Conservation (phyloP, 1,140 invertebrate genomes). For the Panagrolaimus sp. region DNA sequence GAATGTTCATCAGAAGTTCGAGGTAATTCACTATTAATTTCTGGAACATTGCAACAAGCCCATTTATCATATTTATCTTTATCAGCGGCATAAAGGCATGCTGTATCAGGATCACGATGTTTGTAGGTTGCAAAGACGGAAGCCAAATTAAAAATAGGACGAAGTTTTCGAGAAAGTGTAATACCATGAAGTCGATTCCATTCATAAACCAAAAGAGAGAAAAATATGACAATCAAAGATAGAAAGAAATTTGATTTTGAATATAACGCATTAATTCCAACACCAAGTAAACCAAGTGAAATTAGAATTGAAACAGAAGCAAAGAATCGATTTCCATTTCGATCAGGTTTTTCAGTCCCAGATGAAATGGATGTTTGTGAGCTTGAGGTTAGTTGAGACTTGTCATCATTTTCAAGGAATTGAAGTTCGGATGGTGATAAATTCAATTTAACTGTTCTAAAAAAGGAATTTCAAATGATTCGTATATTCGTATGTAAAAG, state of each 20-base stretch:
- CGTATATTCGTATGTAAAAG: background rate
- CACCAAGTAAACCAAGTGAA: background rate
- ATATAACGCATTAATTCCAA: background rate
- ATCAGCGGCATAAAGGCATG: constrained; percentile 3
- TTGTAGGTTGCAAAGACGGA: constrained; percentile 21
- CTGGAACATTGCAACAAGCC: constrained; percentile 1
- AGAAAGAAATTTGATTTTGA: background rate
- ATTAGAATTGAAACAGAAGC: background rate
- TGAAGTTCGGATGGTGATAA: background rate
- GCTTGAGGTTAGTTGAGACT: background rate
- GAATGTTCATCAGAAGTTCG: constrained; percentile 21
- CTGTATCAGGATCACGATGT: constrained; percentile 7
- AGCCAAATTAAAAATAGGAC: constrained; percentile 15
- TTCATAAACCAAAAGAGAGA: background rate
- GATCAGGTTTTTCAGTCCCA: constrained; percentile 2
- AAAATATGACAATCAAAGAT: background rate
- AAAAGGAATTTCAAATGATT: background rate
- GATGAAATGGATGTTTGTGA: background rate
- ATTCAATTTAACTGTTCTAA: constrained; percentile 6
- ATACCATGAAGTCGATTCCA: constrained; percentile 21
- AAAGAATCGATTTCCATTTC: constrained; percentile 12
- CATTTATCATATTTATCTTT: background rate
- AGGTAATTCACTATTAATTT: constrained; percentile 21
- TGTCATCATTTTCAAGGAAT: constrained; percentile 5
- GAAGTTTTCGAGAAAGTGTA: constrained; percentile 17